Percentiles rank a stretch among this genome's conserved stretches.
Conservation (phyloP, 2,888 invertebrate genomes). For the Drosophila birchii region DNA sequence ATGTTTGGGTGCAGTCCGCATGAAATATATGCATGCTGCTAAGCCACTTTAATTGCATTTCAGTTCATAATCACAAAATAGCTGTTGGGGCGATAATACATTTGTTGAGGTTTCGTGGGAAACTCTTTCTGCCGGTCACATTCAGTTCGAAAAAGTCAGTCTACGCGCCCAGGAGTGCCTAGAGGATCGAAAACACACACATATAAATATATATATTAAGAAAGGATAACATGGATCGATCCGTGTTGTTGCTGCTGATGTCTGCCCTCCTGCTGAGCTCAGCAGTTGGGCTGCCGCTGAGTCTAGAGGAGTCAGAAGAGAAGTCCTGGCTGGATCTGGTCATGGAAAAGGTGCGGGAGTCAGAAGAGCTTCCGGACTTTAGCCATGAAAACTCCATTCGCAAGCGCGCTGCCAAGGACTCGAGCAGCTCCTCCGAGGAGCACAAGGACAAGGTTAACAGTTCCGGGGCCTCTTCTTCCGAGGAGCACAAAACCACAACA, state of each 20-base stretch:
- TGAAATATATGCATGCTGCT: constrained; percentile 3
- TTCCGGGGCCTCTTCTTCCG: constrained; percentile 34
- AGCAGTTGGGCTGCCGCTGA: constrained; percentile 14
- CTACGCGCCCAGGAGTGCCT: constrained; percentile 16
- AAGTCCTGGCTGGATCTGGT: constrained; percentile 1
- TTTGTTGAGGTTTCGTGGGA: constrained; percentile 34
- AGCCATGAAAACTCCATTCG: neutral
- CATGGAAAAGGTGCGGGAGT: neutral
- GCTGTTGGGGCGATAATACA: neutral
- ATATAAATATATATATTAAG: neutral
- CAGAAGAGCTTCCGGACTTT: constrained; percentile 2
- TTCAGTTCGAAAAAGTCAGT: constrained; percentile 22
- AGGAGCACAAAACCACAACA: constrained; percentile 31
- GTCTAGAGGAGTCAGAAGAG: constrained; percentile 10
- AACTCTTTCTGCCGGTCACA: constrained; percentile 3
- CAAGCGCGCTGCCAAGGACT: constrained; percentile 12
- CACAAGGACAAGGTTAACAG: constrained; percentile 12
- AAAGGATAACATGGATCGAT: constrained; percentile 15
- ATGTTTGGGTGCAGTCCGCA: constrained; percentile 11
- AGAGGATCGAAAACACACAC: neutral
- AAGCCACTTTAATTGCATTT: constrained; percentile 35
- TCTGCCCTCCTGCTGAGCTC: constrained; percentile 9
- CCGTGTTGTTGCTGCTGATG: constrained; percentile 19
- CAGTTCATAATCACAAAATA: constrained; percentile 21
- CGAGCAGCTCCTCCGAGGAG: constrained; percentile 31